Conservation (phyloP, 2,113 vertebrate species). For the Climacteris rufus region DNA sequence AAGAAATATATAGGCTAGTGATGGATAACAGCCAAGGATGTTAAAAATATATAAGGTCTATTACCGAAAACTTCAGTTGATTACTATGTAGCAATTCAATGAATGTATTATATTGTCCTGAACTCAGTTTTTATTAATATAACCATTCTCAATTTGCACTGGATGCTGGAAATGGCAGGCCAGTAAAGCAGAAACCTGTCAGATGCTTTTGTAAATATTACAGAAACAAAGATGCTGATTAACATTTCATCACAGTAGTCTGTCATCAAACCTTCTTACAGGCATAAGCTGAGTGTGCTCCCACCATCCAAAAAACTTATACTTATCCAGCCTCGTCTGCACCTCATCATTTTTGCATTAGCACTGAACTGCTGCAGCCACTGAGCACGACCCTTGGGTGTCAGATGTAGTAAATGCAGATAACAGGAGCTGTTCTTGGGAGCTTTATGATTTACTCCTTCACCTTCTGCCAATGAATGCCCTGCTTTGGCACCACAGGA, state of each 20-base stretch:
- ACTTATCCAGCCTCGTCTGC: background rate
- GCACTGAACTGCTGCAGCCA: background rate
- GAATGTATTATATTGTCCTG: background rate
- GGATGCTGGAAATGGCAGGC: background rate
- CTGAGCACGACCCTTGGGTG: background rate
- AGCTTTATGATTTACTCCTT: background rate
- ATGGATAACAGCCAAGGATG: background rate
- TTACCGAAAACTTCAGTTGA: background rate
- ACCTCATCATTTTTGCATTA: background rate
- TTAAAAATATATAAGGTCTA: background rate
- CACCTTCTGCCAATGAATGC: background rate
- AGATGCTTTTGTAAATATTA: background rate
- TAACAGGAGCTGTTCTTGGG: background rate
- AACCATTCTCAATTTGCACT: background rate
- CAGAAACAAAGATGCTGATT: background rate
- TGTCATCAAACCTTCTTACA: background rate
- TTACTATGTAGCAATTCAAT: background rate
- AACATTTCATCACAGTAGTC: background rate
- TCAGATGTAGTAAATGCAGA: background rate
- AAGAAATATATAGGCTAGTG: background rate
- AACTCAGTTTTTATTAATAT: background rate
- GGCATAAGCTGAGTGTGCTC: background rate
- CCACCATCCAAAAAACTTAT: background rate
- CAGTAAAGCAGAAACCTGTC: background rate
- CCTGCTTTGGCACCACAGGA: background rate